Evolutionary conservation across 2,888 invertebrate genomes (phyloP).

Genomic region (Plebejus argus): DNA sequence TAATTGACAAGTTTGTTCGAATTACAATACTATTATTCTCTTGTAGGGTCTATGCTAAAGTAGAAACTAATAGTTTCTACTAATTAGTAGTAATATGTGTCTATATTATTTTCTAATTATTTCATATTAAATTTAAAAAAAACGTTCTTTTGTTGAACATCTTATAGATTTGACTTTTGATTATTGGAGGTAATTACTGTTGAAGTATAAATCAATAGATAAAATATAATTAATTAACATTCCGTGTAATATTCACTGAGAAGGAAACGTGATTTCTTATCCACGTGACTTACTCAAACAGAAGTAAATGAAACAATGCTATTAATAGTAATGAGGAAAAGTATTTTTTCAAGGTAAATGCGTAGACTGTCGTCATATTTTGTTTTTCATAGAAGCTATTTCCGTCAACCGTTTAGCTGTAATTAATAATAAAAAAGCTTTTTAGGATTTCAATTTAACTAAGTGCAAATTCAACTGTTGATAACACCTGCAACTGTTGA

Average conservation of each 20-base stretch:
- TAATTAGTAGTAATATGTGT: not conserved
- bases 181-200: too few relatives aligned
- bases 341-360: not conserved
- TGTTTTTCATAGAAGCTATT: not conserved
- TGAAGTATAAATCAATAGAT: too few relatives aligned
- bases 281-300: not conserved
- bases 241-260: not conserved
- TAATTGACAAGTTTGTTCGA: conserved; percentile 8
- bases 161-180: not conserved
- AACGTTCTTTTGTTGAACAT: not conserved
- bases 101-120: too few relatives aligned
- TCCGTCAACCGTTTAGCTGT: not conserved
- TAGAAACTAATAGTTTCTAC: not conserved
- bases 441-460: too few relatives aligned
- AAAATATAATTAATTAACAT: too few relatives aligned
- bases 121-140: too few relatives aligned
- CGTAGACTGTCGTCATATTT: not conserved
- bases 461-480: too few relatives aligned
- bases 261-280: not conserved
- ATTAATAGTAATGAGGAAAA: not conserved
- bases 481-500: too few relatives aligned
- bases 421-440: not conserved
- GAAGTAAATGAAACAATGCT: conserved; percentile 10
- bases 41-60: not conserved
- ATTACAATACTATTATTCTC: not conserved